phyloP scores from a whole-genome alignment of 2,888 invertebrate genomes.

The Cephus sareptanus region DNA sequence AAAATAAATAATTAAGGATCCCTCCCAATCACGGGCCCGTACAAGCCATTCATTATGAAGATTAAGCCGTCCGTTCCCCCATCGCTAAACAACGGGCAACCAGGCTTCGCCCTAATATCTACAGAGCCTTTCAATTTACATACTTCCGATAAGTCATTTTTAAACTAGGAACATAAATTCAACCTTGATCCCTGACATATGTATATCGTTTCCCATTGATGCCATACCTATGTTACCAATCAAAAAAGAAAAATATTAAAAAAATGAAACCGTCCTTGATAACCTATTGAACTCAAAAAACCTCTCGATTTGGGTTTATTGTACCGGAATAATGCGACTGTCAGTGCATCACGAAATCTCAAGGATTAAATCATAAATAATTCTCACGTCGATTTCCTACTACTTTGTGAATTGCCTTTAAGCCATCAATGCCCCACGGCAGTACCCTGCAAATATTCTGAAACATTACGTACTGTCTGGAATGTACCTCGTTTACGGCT shows the following conservation, averaged over 20 bases:
- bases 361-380: not conserved
- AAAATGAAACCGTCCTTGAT: not conserved
- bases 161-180: conserved; percentile 26
- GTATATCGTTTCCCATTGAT: not conserved
- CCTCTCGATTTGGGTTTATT: not conserved
- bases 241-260: not conserved
- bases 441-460: not conserved
- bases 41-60: conserved; percentile 41
- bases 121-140: conserved; percentile 38
- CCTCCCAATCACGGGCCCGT: conserved; percentile 23
- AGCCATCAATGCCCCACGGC: not conserved
- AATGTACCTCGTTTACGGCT: conserved; percentile 8
- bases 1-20: conserved; percentile 45
- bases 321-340: not conserved
- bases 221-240: not conserved
- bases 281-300: not conserved
- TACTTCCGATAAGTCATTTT: conserved; percentile 34
- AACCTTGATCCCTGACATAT: not conserved
- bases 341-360: not conserved
- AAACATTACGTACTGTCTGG: conserved; percentile 1
- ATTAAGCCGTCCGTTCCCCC: conserved; percentile 40
- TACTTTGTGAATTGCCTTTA: not conserved
- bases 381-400: not conserved
- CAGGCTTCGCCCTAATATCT: conserved; percentile 17
- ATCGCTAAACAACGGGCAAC: conserved; percentile 28